These are phyloP conservation scores for Chionoecetes opilio DNA, from an alignment of 1,140 invertebrate genomes.

Conservation along the genomic window DNA sequence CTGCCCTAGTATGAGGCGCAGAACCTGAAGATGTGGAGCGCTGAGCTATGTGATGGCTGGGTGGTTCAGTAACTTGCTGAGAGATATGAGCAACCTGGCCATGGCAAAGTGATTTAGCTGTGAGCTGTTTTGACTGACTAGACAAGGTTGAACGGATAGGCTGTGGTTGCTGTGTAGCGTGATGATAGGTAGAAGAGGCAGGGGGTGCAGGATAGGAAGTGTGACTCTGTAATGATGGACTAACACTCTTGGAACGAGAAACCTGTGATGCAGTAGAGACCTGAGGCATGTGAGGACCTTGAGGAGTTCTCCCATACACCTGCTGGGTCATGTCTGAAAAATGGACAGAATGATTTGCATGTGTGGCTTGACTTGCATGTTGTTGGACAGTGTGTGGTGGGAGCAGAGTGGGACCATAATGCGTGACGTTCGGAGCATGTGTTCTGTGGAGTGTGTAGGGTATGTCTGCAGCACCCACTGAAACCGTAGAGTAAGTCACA, in stretches of 20 bases:
- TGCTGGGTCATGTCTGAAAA: conserved; percentile 33
- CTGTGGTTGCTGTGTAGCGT: neutral
- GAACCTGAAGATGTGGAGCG: neutral
- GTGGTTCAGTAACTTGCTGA: neutral
- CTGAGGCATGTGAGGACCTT: neutral
- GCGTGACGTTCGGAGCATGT: conserved; percentile 71
- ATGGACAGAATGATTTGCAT: conserved; percentile 55
- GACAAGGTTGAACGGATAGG: neutral
- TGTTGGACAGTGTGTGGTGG: conserved; percentile 9
- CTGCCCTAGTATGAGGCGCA: neutral
- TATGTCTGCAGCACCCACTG: conserved; percentile 81
- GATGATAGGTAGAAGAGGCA: conserved; percentile 52
- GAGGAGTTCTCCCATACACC: neutral
- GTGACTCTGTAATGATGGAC: neutral
- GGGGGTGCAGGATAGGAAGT: neutral
- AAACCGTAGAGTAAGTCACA: neutral
- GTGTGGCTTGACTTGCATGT: neutral
- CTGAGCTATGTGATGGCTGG: neutral
- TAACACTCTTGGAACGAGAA: neutral
- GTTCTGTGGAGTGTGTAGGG: conserved; percentile 82
- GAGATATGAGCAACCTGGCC: neutral
- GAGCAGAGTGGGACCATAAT: neutral
- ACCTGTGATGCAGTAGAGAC: neutral
- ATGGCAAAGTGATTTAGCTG: neutral
- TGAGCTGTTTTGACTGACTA: conserved; percentile 43